These are phyloP conservation scores for Lepidocyrtinus sp. DNA, from an alignment of 2,888 invertebrate species.

Conservation along the genomic window DNA sequence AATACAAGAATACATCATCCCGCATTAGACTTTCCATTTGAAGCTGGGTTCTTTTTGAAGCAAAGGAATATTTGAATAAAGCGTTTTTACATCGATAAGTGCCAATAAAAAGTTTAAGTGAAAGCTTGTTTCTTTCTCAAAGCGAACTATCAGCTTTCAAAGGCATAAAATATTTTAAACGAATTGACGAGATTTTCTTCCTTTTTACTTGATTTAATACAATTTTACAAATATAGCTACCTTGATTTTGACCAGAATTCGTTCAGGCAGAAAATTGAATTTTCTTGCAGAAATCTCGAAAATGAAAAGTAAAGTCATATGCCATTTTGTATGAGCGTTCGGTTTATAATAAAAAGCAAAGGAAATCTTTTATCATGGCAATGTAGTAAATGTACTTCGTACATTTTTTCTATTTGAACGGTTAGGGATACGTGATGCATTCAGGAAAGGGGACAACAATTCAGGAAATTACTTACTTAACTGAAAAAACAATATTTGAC, in stretches of 20 bases:
- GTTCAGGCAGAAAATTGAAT: conserved; percentile 61
- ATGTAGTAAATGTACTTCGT: conserved; percentile 4
- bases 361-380: conserved; percentile 7
- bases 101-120: conserved; percentile 16
- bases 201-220: conserved; percentile 47
- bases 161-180: conserved; percentile 15
- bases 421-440: conserved; percentile 43
- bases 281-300: conserved; percentile 63
- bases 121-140: conserved; percentile 18
- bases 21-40: no score
- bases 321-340: not conserved
- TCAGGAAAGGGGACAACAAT: conserved; percentile 55
- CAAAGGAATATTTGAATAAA: conserved; percentile 12
- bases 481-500: conserved; percentile 59
- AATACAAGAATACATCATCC: no score
- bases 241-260: conserved; percentile 62
- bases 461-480: conserved; percentile 63
- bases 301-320: conserved; percentile 57
- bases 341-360: conserved; percentile 2
- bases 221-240: conserved; percentile 43
- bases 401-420: conserved; percentile 12
- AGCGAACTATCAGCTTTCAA: not conserved
- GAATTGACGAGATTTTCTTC: conserved; percentile 51
- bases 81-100: conserved; percentile 15
- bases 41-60: not conserved